Conservation (phyloP, 2,888 invertebrate genomes). For the Gnatocerus cornutus region DNA sequence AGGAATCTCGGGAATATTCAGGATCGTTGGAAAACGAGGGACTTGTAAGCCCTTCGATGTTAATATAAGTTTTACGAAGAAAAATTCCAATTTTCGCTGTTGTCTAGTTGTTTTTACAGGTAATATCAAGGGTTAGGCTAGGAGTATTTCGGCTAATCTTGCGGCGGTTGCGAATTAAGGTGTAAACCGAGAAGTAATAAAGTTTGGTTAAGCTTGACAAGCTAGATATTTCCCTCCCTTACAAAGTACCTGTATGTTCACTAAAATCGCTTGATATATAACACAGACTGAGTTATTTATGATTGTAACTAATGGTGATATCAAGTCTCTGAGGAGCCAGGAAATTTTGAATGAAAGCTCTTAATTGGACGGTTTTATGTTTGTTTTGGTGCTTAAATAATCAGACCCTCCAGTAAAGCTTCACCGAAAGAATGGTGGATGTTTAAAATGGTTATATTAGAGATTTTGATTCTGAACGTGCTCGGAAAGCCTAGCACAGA, state of each 20-base stretch:
- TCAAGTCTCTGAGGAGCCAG: constrained; percentile 39
- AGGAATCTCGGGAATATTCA: constrained; percentile 14
- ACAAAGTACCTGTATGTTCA: constrained; percentile 52
- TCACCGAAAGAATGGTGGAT: constrained; percentile 1
- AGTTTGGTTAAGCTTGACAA: constrained; percentile 59
- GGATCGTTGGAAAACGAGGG: constrained; percentile 1
- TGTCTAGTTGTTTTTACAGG: constrained; percentile 21
- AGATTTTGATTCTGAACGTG: constrained; percentile 23
- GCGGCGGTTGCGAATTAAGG: constrained; percentile 47
- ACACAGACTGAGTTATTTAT: constrained; percentile 45
- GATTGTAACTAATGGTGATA: constrained; percentile 36
- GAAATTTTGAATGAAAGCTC: constrained; percentile 45
- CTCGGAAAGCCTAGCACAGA: constrained; percentile 13
- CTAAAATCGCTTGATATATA: constrained; percentile 51
- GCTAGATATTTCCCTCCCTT: constrained; percentile 50
- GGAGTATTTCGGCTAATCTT: constrained; percentile 43
- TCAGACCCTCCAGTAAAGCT: constrained; percentile 6
- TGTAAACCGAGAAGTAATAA: constrained; percentile 56
- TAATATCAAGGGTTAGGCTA: constrained; percentile 26
- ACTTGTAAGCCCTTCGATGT: constrained; percentile 3
- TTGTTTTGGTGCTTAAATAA: constrained; percentile 19
- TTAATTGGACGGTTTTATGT: constrained; percentile 34
- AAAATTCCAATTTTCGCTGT: constrained; percentile 6
- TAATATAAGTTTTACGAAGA: constrained; percentile 17
- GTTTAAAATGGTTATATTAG: constrained; percentile 10